phyloP scores from a whole-genome alignment of 2,888 invertebrate species.

The Sesia bembeciformis region DNA sequence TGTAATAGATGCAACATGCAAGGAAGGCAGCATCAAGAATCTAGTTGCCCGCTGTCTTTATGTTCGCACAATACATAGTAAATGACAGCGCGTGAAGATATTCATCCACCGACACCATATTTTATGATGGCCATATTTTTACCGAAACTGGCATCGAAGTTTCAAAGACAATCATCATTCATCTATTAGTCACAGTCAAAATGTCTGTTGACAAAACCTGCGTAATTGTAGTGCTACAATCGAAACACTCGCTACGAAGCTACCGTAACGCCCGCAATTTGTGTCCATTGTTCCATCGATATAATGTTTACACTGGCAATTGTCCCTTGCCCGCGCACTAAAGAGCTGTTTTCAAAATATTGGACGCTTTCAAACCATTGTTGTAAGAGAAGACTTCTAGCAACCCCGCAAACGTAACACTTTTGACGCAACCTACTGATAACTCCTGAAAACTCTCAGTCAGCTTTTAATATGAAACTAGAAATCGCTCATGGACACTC shows the following conservation, averaged over 20 bases:
- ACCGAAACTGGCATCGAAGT: conserved; percentile 60
- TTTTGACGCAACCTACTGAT: neutral
- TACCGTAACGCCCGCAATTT: conserved; percentile 74
- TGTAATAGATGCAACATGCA: too few relatives aligned
- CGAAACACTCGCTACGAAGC: conserved; percentile 69
- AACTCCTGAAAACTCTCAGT: neutral
- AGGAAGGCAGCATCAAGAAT: too few relatives aligned
- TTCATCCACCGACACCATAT: conserved; percentile 56
- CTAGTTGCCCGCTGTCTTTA: conserved; percentile 40
- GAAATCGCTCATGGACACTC: conserved; percentile 45
- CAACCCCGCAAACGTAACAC: conserved; percentile 4
- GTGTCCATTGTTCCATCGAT: conserved; percentile 59
- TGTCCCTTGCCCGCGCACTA: conserved; percentile 58
- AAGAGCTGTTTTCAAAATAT: conserved; percentile 65
- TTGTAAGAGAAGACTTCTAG: conserved; percentile 25
- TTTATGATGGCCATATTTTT: conserved; percentile 66
- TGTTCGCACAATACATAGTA: conserved; percentile 44
- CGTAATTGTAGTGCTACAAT: conserved; percentile 67
- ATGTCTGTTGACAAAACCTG: conserved; percentile 65
- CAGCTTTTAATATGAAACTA: neutral
- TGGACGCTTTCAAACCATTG: conserved; percentile 49
- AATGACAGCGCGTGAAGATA: conserved; percentile 53
- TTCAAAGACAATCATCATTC: conserved; percentile 70
- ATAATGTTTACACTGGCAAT: conserved; percentile 66
- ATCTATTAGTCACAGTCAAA: conserved; percentile 70